phyloP scores from a whole-genome alignment of 2,888 invertebrate genomes.

The Cetonia aurata region DNA sequence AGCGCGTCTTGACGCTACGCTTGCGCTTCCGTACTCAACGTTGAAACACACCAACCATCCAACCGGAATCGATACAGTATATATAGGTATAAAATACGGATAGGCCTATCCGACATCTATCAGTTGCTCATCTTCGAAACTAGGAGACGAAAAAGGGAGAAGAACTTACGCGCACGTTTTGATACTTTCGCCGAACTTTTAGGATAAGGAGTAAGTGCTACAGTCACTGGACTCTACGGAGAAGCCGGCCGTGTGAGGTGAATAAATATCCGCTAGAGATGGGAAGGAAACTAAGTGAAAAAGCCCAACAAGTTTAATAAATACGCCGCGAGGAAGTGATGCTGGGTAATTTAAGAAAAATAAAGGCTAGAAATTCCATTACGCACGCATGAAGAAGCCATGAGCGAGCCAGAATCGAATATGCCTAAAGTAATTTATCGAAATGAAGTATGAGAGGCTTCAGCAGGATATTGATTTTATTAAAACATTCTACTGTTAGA shows the following conservation, averaged over 20 bases:
- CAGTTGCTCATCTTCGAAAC: constrained; percentile 39
- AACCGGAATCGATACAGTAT: constrained; percentile 58
- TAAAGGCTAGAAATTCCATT: constrained; percentile 18
- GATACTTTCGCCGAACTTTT: constrained; percentile 44
- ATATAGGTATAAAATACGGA: constrained; percentile 43
- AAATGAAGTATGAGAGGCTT: not conserved
- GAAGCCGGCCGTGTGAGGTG: constrained; percentile 33
- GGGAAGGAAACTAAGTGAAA: constrained; percentile 39
- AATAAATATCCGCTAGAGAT: constrained; percentile 36
- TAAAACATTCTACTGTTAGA: too few species aligned
- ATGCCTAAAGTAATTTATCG: not conserved
- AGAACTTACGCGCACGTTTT: constrained; percentile 47
- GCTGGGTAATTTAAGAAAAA: constrained; percentile 34
- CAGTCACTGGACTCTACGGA: constrained; percentile 25
- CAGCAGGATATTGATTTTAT: too few species aligned
- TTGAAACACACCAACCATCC: constrained; percentile 53
- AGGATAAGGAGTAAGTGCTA: constrained; percentile 27
- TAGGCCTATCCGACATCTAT: constrained; percentile 36
- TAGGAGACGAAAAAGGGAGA: constrained; percentile 18
- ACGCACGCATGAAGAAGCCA: not conserved
- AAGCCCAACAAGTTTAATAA: constrained; percentile 37
- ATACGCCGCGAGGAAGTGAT: constrained; percentile 29
- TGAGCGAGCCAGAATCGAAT: not conserved
- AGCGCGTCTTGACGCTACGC: constrained; percentile 53
- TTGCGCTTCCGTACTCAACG: constrained; percentile 50